Evolutionary conservation across 2,113 vertebrate species (phyloP).

Genomic region (Neoarius graeffei): DNA sequence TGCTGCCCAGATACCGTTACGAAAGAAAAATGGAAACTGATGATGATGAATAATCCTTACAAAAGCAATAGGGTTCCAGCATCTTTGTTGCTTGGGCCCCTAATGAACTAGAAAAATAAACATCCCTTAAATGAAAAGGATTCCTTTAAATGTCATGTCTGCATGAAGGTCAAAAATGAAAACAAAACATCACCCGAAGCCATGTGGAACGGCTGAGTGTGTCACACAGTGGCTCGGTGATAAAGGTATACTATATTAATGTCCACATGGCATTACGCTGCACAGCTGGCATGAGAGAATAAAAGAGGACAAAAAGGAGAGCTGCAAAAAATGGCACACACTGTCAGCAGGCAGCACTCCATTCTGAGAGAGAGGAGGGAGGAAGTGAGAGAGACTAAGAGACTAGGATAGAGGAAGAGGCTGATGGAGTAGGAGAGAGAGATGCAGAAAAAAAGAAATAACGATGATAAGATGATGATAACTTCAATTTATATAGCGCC

Average conservation of each 20-base stretch:
- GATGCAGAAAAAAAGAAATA: not conserved
- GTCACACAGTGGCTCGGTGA: constrained; percentile 49
- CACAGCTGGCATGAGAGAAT: constrained; percentile 39
- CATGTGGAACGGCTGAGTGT: constrained; percentile 48
- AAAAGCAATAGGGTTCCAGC: not conserved
- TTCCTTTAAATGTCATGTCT: not conserved
- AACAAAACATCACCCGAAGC: constrained; percentile 51
- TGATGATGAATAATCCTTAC: too few species aligned
- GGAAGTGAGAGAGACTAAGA: not conserved
- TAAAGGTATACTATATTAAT: constrained; percentile 53
- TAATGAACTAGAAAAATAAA: too few species aligned
- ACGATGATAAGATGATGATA: too few species aligned
- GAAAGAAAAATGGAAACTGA: too few species aligned
- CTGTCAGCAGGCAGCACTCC: constrained; percentile 42
- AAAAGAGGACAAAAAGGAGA: constrained; percentile 48
- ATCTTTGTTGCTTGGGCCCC: too few species aligned
- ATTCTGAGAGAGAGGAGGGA: constrained; percentile 44
- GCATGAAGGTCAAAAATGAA: not conserved
- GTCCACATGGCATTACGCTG: constrained; percentile 30
- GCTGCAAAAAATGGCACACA: constrained; percentile 22
- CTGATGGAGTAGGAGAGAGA: not conserved
- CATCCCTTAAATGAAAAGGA: too few species aligned
- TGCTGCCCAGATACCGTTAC: too few species aligned
- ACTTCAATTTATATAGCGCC: too few species aligned
- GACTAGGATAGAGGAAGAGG: not conserved